Evolutionary conservation across 2,888 invertebrate genomes (phyloP).

Genomic region (Zeuzera pyrina): DNA sequence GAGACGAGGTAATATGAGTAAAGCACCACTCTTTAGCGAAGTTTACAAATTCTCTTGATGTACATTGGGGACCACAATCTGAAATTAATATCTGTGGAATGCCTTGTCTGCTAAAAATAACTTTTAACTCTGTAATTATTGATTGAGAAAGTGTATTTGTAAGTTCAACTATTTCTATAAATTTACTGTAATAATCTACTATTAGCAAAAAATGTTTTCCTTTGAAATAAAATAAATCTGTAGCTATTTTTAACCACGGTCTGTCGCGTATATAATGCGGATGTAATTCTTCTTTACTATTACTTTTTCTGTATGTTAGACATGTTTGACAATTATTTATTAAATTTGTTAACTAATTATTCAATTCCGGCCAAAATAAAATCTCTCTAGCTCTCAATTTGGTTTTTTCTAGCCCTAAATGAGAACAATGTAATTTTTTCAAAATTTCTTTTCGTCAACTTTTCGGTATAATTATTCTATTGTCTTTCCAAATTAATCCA

Average conservation of each 20-base stretch:
- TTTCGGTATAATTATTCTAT: not conserved
- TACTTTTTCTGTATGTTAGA: not conserved
- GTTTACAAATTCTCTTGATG: slow-evolving; percentile 9
- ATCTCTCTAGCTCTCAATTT: not conserved
- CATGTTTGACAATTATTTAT: not conserved
- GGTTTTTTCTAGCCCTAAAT: not conserved
- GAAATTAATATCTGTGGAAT: not conserved
- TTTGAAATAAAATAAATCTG: not conserved
- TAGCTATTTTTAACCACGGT: not conserved
- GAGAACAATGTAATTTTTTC: not conserved
- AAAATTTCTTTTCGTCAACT: not conserved
- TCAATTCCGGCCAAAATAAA: not conserved
- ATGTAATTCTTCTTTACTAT: too few species aligned
- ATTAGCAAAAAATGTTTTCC: too few species aligned
- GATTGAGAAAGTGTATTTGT: too few species aligned
- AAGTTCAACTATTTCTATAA: not conserved
- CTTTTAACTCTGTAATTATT: not conserved
- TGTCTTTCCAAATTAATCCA: slow-evolving; percentile 14
- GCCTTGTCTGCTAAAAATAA: not conserved
- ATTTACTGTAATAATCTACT: too few species aligned
- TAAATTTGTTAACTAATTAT: not conserved
- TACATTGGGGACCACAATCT: too few species aligned
- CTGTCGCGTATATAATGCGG: not conserved
- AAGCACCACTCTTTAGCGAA: slow-evolving; percentile 15
- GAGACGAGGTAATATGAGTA: slow-evolving; percentile 15